Conservation (phyloP, 1,140 invertebrate genomes). For the Drosophila takahashii region DNA sequence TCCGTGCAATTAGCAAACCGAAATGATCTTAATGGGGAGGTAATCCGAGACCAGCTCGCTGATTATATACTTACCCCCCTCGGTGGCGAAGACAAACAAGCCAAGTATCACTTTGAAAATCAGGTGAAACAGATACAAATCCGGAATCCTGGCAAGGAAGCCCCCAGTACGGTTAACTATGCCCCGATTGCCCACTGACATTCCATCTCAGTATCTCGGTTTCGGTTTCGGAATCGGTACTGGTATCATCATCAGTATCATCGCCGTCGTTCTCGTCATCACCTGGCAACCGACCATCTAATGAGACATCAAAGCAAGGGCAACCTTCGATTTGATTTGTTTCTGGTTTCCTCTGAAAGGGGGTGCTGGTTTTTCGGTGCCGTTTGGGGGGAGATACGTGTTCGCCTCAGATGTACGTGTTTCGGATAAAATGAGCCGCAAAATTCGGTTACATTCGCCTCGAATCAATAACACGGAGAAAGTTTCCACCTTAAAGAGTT, state of each 20-base stretch:
- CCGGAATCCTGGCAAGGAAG: slow-evolving; percentile 9
- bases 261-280: slow-evolving; percentile 36
- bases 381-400: slow-evolving; percentile 36
- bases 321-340: slow-evolving; percentile 63
- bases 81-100: slow-evolving; percentile 34
- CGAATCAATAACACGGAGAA: slow-evolving; percentile 58
- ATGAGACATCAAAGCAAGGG: slow-evolving; percentile 75
- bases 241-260: slow-evolving; percentile 2
- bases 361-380: slow-evolving; percentile 25
- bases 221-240: slow-evolving; percentile 16
- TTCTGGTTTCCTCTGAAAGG: slow-evolving; percentile 53
- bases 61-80: slow-evolving; percentile 19
- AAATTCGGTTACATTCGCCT: slow-evolving; percentile 50
- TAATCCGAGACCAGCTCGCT: slow-evolving; percentile 39
- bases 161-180: slow-evolving; percentile 35
- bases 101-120: slow-evolving; percentile 48
- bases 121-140: slow-evolving; percentile 42
- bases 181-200: slow-evolving; percentile 25
- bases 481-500: slow-evolving; percentile 43
- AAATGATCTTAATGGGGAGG: slow-evolving; percentile 39
- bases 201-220: slow-evolving; percentile 8
- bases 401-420: slow-evolving; percentile 41
- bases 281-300: slow-evolving; percentile 76
- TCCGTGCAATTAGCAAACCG: slow-evolving; percentile 26
- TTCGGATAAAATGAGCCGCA: slow-evolving; percentile 66